Evolutionary conservation across 2,888 invertebrate genomes (phyloP).

Genomic region (Zaprionus obscuricornis): DNA sequence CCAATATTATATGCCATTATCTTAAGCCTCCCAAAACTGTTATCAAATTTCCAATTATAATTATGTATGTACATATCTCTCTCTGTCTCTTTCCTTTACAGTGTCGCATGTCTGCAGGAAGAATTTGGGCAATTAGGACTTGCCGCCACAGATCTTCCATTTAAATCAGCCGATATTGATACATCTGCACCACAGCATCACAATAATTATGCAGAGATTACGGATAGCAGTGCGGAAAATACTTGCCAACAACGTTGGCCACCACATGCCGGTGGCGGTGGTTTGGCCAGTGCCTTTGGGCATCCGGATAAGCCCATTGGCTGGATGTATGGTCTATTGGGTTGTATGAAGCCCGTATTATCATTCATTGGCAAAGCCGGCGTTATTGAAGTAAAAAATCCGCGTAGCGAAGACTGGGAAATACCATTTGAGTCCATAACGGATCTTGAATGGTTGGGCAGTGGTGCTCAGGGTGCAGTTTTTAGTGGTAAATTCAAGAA

Average conservation of each 20-base stretch:
- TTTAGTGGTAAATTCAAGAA: conserved; percentile 93
- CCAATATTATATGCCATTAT: no score
- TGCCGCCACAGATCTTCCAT: conserved; percentile 79
- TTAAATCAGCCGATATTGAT: conserved; percentile 67
- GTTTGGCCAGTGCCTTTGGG: conserved; percentile 80
- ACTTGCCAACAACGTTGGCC: conserved; percentile 84
- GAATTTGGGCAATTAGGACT: conserved; percentile 85
- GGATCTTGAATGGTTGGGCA: conserved; percentile 95
- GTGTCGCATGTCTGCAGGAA: conserved; percentile 87
- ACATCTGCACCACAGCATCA: conserved; percentile 60
- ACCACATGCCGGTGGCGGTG: conserved; percentile 74
- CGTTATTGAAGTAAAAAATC: conserved; percentile 87
- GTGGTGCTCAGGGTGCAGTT: conserved; percentile 98
- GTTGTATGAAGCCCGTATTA: conserved; percentile 94
- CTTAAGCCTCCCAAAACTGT: no score
- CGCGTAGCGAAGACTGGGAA: conserved; percentile 93
- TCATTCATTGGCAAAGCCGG: conserved; percentile 93
- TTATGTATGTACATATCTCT: not conserved
- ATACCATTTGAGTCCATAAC: conserved; percentile 95
- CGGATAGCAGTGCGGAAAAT: conserved; percentile 83
- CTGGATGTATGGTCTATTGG: conserved; percentile 93
- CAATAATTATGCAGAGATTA: conserved; percentile 75
- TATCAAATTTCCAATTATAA: no score
- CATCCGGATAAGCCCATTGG: conserved; percentile 85
- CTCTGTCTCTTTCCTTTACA: conserved; percentile 76